Base-by-base conservation (phyloP, 2,888 invertebrate genomes). In the Xylocampa areola region DNA sequence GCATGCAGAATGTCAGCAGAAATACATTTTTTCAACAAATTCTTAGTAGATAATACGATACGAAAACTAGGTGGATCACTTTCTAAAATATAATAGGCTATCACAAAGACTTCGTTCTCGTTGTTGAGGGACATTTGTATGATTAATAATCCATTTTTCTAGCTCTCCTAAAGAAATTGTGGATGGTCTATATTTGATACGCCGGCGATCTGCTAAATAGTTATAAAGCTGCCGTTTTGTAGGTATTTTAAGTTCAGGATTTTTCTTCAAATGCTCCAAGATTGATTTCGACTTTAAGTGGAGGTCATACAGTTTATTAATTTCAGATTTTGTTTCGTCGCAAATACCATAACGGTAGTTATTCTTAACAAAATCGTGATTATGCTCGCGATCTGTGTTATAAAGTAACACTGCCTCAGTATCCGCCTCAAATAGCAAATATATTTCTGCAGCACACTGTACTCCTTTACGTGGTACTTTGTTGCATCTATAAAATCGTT, bases 271-370 rank as follows among this genome's bases (percentile, higher is more conserved):
- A 47, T 35, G 19, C 35, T 45, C 17, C 27, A 47, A 47, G 45
- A 45, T 45, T 35, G 43, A 30, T 52, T 52, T 52, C 44, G 44
- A 44, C 44, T 52, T 52, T 52, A 52, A 36, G 52, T 23, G 32
- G 43, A 52, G 52, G 36, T 52, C 43, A 30, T 30, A 52, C 21
- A 52, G 33, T 17, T 52, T 52, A 21, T 52, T 52, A 45, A 52
- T 52, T 45, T 52, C 52, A 16, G 17, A 45, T 52, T 52, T 52
- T 17, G 39, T 52, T 48, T 52, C 45, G 52, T 52, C 37, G 52
- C 52, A 52, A 41, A 54, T 48, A 48, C 54, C 54, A 54, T 19
- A 53, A 30, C 17, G n/a, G 37, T 39, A 37, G 29, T 39, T 30
- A 37, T 30, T 48, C 19, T 29, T 48, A 30, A 48, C 17, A 19